A percentile compares a stretch with the other conserved stretches of the same genome.
Evolutionary conservation across 2,888 invertebrate genomes (phyloP).

Genomic region (Hesperia comma): DNA sequence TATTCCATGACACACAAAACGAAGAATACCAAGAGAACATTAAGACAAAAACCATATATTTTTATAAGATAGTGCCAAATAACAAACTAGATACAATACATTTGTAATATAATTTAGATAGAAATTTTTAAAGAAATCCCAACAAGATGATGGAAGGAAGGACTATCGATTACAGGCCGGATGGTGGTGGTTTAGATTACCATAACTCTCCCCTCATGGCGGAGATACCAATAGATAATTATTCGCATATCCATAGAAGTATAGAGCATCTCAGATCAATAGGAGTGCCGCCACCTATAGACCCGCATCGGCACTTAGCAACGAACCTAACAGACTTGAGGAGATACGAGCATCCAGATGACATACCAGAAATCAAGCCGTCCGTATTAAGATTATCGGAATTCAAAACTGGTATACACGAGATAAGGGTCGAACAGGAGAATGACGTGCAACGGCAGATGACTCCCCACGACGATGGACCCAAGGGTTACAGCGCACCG

Average conservation of each 20-base stretch:
- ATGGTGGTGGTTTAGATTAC: constrained; percentile 86
- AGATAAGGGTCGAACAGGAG: constrained; percentile 75
- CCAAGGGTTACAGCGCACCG: constrained; percentile 80
- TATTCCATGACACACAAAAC: constrained; percentile 77
- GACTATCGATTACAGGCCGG: constrained; percentile 81
- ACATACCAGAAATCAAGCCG: constrained; percentile 79
- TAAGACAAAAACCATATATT: constrained; percentile 68
- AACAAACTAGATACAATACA: constrained; percentile 55
- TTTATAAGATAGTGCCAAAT: constrained; percentile 82
- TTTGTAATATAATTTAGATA: constrained; percentile 75
- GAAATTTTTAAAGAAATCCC: constrained; percentile 56
- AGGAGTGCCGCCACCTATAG: constrained; percentile 80
- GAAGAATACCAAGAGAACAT: constrained; percentile 56
- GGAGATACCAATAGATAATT: constrained; percentile 87
- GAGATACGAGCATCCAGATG: constrained; percentile 79
- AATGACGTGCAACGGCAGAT: constrained; percentile 75
- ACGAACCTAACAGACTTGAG: constrained; percentile 77
- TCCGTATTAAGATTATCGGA: constrained; percentile 80
- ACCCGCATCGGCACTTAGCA: constrained; percentile 76
- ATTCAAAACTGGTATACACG: constrained; percentile 77
- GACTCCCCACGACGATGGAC: constrained; percentile 78
- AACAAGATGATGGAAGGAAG: constrained; percentile 83
- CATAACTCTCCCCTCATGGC: constrained; percentile 88
- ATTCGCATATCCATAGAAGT: constrained; percentile 86
- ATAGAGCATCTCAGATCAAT: constrained; percentile 86